Evolutionary conservation across 2,888 invertebrate species (phyloP), one percentile per base, ranked within the genome.

Genomic region (Strigamia transsilvanica): DNA sequence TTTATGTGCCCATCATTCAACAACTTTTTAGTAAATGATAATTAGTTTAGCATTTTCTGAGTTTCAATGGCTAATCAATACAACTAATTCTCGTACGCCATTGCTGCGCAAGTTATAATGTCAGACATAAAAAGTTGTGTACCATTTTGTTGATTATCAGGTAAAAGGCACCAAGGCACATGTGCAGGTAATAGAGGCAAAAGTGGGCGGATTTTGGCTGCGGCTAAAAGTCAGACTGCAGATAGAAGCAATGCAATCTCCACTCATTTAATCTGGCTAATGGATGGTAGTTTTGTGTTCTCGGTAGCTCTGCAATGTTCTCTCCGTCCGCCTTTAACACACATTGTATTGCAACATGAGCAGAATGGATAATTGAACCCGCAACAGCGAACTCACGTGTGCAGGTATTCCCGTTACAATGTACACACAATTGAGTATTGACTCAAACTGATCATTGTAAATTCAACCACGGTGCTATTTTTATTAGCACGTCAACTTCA

Each of bases 221-320:
- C 32, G 73, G 73, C 27, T 73, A 73, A 73, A 73, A 73, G 73
- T 73, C 73, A 73, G 73, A 32, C 73, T 73, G 73, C 73, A 27
- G 73, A 73, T 73, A 73, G 73, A 27, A 73, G 73, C 73, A 73
- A 73, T 73, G 73, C 73, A 73, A 73, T 73, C 73, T 73, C 73
- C 73, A 73, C 73, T 73, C 73, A 73, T 73, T 73, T 73, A 73
- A 73, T 73, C 73, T 73, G 73, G 73, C 73, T 73, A 73, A 73
- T 73, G 73, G 73, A 73, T 73, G 73, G 73, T 73, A 73, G 73
- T 73, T 73, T 73, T 73, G 73, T 73, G 73, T 32, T 73, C 73
- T 32, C 73, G 56, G 56, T 38, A 56, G 23, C 73, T 32, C 73
- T 73, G 32, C 73, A 73, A 73, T 32, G 27, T 73, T 73, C 27